Conservation (phyloP, 2,888 invertebrate genomes). For the Meliscaeva auricollis region DNA sequence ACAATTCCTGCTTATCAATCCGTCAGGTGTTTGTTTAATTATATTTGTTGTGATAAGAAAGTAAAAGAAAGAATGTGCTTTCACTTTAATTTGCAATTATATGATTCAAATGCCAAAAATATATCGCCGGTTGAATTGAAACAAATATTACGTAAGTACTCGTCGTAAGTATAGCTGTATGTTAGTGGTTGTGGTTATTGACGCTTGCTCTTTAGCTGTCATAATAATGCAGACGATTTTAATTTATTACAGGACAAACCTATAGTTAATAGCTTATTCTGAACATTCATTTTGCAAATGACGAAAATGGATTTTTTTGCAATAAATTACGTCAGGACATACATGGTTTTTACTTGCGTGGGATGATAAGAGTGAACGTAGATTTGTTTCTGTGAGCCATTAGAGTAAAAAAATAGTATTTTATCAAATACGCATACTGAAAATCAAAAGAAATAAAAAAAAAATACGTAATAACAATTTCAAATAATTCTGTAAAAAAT, state of each 20-base stretch:
- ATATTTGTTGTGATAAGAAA: no score
- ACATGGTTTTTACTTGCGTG: background rate
- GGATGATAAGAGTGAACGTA: background rate
- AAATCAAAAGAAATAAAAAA: no score
- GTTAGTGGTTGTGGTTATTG: conserved; percentile 17
- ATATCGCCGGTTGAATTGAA: background rate
- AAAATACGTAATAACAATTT: no score
- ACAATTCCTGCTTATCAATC: background rate
- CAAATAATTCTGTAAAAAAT: no score
- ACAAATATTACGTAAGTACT: background rate
- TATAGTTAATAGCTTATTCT: background rate
- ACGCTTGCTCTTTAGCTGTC: conserved; percentile 28
- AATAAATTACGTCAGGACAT: conserved; percentile 15
- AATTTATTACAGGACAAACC: conserved; percentile 51
- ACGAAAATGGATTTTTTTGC: background rate
- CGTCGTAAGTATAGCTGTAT: background rate
- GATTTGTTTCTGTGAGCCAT: no score
- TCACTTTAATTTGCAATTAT: background rate
- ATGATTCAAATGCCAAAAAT: background rate
- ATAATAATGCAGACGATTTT: conserved; percentile 1
- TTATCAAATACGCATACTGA: no score
- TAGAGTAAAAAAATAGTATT: no score
- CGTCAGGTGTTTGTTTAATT: background rate
- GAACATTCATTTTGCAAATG: conserved; percentile 1
- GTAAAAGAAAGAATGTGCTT: background rate